Percentiles rank a stretch among this genome's conserved stretches.
These are phyloP conservation scores for Augochlora pura DNA, from an alignment of 1,140 invertebrate genomes.

Conservation along the genomic window DNA sequence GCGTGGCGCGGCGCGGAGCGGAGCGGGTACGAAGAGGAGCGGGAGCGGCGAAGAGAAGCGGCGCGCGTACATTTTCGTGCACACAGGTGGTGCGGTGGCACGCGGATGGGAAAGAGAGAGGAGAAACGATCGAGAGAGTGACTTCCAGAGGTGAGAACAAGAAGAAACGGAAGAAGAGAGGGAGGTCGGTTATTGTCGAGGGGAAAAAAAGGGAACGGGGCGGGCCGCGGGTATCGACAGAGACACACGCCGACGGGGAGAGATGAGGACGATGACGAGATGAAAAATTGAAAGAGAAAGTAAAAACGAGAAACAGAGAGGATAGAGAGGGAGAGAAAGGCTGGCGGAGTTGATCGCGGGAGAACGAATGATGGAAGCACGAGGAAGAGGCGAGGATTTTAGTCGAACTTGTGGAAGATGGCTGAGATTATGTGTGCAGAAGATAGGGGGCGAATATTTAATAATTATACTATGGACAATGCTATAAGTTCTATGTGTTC, in stretches of 20 bases:
- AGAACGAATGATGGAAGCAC: not conserved
- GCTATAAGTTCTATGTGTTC: too few relatives aligned
- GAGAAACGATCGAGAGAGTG: not conserved
- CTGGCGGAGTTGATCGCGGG: not conserved
- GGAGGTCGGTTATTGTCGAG: not conserved
- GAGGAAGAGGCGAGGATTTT: not conserved
- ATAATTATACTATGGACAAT: too few relatives aligned
- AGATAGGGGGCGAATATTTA: too few relatives aligned
- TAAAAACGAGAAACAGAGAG: slow-evolving; percentile 45
- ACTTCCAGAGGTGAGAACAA: not conserved
- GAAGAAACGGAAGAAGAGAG: too few relatives aligned
- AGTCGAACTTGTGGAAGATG: too few relatives aligned
- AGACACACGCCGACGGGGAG: not conserved
- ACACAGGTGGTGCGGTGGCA: not conserved
- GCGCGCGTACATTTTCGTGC: slow-evolving; percentile 54
- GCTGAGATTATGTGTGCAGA: too few relatives aligned
- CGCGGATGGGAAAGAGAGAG: not conserved
- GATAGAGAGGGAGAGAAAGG: not conserved
- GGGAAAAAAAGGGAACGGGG: slow-evolving; percentile 20
- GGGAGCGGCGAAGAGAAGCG: not conserved
- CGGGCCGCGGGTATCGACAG: not conserved
- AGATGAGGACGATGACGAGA: slow-evolving; percentile 8
- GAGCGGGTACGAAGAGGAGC: too few relatives aligned
- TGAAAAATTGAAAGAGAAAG: slow-evolving; percentile 52
- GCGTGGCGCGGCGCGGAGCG: not conserved